Evolutionary conservation across 1,140 invertebrate genomes (phyloP), one percentile per base, ranked within the genome.

Genomic region (Pollicipes pollicipes): DNA sequence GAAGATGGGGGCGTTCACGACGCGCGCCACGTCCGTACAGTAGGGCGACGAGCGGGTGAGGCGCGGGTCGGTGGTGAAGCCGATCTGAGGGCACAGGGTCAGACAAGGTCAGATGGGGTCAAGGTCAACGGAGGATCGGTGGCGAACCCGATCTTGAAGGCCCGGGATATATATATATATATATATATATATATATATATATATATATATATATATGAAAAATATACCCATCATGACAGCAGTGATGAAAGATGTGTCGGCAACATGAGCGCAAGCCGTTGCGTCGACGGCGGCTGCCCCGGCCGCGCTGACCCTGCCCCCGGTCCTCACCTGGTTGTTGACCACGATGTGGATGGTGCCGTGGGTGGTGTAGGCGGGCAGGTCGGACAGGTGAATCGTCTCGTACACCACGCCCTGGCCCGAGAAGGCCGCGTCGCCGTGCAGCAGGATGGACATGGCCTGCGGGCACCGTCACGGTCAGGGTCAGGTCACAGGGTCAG

Each of bases 371-470:
- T 99, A 99, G 76, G 92, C 91, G 37, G 95, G 95, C 73, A 99
- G 84, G 80, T 99, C 95, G 64, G 93, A 95, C 81, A 99, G 86
- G 81, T 98, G 95, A 85, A 99, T 95, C 0, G 96, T 98, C 82
- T 99, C 97, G 80, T 95, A 98, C n/a, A 99, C 97, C 75, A 95
- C 88, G 72, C 97, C 97, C 84, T 99, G 97, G 31, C 97, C 97
- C 77, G 91, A 88, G 83, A 99, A 99, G 63, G 97, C 96, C 69
- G 97, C 97, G 84, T 99, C 97, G 73, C 97, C 97, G 80, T 99
- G 97, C 32, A 99, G 84, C 66, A 99, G 82, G 70, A 96, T 88
- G 35, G 35, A 35, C 35, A 35, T 35, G 6, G 35, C 35, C 35
- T 35, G 35, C 35, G 17, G 35, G 35, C 6, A 17, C 17, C 35